These are phyloP conservation scores for Hydropsyche tenuis DNA, from an alignment of 1,140 invertebrate species.

Conservation along the genomic window DNA sequence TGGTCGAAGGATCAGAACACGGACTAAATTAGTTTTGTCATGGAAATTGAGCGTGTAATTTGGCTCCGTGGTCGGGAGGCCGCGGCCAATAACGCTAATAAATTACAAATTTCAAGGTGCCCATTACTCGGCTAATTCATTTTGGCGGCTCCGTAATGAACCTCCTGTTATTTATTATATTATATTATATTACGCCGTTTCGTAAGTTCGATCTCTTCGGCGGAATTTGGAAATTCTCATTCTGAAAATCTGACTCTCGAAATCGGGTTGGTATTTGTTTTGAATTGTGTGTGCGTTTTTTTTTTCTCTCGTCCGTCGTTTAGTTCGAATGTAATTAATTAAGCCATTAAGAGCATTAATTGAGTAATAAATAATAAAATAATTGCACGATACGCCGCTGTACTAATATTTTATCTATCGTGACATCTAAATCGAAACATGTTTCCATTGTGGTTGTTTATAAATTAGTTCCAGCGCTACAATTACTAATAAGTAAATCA, in stretches of 20 bases:
- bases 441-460: slow-evolving; percentile 7
- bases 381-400: slow-evolving; percentile 12
- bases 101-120: slow-evolving; percentile 41
- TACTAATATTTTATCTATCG: slow-evolving; percentile 15
- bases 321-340: slow-evolving; percentile 16
- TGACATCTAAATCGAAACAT: slow-evolving; percentile 24
- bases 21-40: slow-evolving; percentile 40
- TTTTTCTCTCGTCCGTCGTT: not conserved
- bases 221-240: too few relatives aligned
- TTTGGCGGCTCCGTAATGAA: slow-evolving; percentile 25
- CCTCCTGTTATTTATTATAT: slow-evolving; percentile 9
- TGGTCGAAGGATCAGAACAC: not conserved
- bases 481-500: slow-evolving; percentile 9
- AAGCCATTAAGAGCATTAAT: slow-evolving; percentile 26
- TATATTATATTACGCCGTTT: not conserved
- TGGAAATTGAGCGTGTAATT: slow-evolving; percentile 41
- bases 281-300: not conserved
- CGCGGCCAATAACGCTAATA: slow-evolving; percentile 30
- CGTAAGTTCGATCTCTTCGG: not conserved
- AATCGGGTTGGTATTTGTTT: not conserved
- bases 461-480: slow-evolving; percentile 15
- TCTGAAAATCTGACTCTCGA: too few relatives aligned
- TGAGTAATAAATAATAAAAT: slow-evolving; percentile 23
- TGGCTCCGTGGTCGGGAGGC: slow-evolving; percentile 24
- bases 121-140: slow-evolving; percentile 38